These are phyloP conservation scores for Lagocephalus sceleratus DNA, from an alignment of 2,797 vertebrate species.

Conservation along the genomic window DNA sequence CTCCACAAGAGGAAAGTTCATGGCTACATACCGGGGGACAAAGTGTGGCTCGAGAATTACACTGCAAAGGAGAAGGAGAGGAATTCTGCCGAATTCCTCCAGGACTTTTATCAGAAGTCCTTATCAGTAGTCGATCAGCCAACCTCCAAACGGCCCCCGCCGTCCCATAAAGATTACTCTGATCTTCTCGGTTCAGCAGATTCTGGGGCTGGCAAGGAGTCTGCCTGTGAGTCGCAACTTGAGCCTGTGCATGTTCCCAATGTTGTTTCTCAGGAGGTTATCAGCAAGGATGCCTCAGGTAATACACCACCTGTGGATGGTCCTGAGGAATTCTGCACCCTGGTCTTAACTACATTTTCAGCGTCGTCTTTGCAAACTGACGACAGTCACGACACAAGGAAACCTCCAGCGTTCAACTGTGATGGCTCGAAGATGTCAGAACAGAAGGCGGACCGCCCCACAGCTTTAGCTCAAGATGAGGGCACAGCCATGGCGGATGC, in stretches of 20 bases:
- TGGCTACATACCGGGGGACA: conserved; percentile 89
- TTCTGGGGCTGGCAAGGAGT: background rate
- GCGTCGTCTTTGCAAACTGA: conserved; percentile 9
- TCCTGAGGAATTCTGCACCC: conserved; percentile 63
- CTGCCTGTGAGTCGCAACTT: conserved; percentile 8
- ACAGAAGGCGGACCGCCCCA: conserved; percentile 20
- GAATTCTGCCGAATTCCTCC: conserved; percentile 52
- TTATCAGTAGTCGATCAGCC: conserved; percentile 2
- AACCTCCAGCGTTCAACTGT: conserved; percentile 13
- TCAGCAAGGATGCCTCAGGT: conserved; percentile 23
- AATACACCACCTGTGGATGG: conserved; percentile 22
- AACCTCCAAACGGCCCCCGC: conserved; percentile 2
- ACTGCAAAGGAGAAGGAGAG: conserved; percentile 82
- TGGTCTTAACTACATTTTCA: conserved; percentile 65
- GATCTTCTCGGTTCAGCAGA: conserved; percentile 1
- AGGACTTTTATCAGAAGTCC: conserved; percentile 60
- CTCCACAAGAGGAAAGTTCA: conserved; percentile 94
- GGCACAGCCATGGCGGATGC: conserved; percentile 20
- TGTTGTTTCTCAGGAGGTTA: conserved; percentile 35
- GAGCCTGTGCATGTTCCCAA: conserved; percentile 16
- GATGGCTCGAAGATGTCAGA: conserved; percentile 3
- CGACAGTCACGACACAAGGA: conserved; percentile 18
- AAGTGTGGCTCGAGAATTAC: conserved; percentile 85
- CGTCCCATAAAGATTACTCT: conserved; percentile 1
- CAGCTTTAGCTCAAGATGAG: conserved; percentile 51